Conservation (phyloP, 30 jellyfish, hydroid and myxozoan genomes). For the Aurelia aurita complex sp. Pacific region DNA sequence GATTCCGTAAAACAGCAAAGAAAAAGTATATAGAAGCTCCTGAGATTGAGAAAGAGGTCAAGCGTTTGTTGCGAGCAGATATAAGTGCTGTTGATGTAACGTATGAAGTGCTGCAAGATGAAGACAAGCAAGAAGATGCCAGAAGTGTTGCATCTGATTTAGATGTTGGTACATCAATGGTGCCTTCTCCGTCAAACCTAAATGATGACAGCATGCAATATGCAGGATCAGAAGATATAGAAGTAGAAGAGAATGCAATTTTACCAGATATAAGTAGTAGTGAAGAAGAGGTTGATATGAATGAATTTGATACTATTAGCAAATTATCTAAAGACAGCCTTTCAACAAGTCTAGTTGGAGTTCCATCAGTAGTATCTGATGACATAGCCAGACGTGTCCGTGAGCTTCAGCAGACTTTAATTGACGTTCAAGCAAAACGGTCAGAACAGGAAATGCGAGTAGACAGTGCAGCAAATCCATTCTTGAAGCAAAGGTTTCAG, state of each 20-base stretch:
- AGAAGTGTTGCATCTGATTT: conserved; percentile 83
- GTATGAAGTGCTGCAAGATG: conserved; percentile 84
- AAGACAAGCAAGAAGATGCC: conserved; percentile 80
- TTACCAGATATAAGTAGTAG: conserved; percentile 98
- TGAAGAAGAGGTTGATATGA: conserved; percentile 87
- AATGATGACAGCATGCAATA: conserved; percentile 71
- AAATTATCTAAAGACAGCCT: conserved; percentile 37
- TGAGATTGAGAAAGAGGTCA: conserved; percentile 95
- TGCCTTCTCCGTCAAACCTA: conserved; percentile 54
- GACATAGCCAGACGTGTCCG: conserved; percentile 19
- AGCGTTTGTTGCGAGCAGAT: conserved; percentile 94
- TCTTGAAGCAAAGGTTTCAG: conserved; percentile 93
- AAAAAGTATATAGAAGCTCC: conserved; percentile 98
- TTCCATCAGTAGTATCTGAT: conserved; percentile 11
- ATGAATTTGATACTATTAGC: conserved; percentile 19
- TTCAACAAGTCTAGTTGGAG: conserved; percentile 17
- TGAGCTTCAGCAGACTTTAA: conserved; percentile 63
- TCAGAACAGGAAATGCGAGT: conserved; percentile 90
- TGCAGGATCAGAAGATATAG: conserved; percentile 68
- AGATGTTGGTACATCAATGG: conserved; percentile 73
- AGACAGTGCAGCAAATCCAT: conserved; percentile 89
- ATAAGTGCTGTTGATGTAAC: conserved; percentile 96
- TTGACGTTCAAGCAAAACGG: conserved; percentile 72
- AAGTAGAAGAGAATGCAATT: conserved; percentile 69
- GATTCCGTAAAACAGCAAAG: conserved; percentile 97